phyloP scores from a whole-genome alignment of 2,888 invertebrate genomes.

The Polydrusus pterygomalis region DNA sequence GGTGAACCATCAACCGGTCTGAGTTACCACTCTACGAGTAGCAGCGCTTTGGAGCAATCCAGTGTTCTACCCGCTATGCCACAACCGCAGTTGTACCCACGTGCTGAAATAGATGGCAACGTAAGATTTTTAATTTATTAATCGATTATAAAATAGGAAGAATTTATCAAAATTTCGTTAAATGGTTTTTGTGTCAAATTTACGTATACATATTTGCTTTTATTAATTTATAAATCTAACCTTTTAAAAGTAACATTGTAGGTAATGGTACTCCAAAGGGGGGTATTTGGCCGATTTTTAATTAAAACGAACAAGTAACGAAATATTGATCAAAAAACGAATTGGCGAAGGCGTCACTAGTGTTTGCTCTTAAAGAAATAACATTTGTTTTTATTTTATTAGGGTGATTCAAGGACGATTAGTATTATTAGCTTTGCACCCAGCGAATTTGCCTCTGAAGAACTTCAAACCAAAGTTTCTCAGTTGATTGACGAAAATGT shows the following conservation, averaged over 20 bases:
- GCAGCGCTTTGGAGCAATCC: conserved; percentile 7
- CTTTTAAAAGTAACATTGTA: too few species aligned
- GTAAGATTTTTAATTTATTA: conserved; percentile 5
- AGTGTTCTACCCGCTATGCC: conserved; percentile 25
- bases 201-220: too few species aligned
- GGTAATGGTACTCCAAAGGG: too few species aligned
- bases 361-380: not conserved
- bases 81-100: conserved; percentile 21
- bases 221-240: too few species aligned
- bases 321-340: too few species aligned
- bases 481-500: conserved; percentile 56
- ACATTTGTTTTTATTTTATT: not conserved
- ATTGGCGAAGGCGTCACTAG: too few species aligned
- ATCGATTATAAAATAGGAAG: too few species aligned
- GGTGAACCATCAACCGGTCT: not conserved
- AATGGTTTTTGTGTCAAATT: too few species aligned
- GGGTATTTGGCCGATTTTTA: too few species aligned
- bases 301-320: too few species aligned
- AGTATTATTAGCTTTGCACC: conserved; percentile 57
- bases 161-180: too few species aligned
- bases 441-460: conserved; percentile 62
- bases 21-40: not conserved
- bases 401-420: conserved; percentile 47
- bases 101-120: conserved; percentile 2
- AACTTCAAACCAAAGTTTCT: conserved; percentile 65